phyloP scores from a whole-genome alignment of 2,113 vertebrate species.

The Apteryx owenii region DNA sequence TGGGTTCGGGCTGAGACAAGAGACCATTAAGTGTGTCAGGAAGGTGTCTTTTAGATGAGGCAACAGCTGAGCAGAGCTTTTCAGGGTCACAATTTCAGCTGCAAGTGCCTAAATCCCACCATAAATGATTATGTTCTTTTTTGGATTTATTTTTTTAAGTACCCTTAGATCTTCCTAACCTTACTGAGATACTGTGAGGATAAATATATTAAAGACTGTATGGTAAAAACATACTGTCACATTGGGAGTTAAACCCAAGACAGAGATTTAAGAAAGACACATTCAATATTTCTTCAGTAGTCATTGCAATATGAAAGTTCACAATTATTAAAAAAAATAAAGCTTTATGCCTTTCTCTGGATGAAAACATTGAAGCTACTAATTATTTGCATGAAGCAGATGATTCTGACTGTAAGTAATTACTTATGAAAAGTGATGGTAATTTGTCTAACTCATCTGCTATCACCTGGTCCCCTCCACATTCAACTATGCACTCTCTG shows the following conservation, averaged over 20 bases:
- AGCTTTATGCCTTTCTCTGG: not conserved
- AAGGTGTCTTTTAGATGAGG: not conserved
- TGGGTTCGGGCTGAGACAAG: not conserved
- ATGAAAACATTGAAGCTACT: not conserved
- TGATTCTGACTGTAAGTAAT: constrained; percentile 7
- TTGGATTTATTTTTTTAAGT: not conserved
- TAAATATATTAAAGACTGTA: not conserved
- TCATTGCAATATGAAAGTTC: not conserved
- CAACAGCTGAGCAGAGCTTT: not conserved
- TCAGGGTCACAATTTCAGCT: not conserved
- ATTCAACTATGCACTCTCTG: not conserved
- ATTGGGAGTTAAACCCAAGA: not conserved
- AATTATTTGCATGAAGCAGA: not conserved
- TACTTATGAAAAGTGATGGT: constrained; percentile 1
- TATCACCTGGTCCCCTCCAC: constrained; percentile 3
- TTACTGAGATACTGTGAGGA: not conserved
- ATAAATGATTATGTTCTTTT: not conserved
- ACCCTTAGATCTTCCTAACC: not conserved
- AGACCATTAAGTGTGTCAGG: not conserved
- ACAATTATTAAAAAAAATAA: not conserved
- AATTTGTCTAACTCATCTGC: constrained; percentile 13
- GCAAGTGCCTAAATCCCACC: not conserved
- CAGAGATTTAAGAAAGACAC: not conserved
- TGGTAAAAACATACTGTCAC: not conserved
- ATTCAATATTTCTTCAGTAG: not conserved